phyloP scores from a whole-genome alignment of 2,888 invertebrate genomes.

The Hypomecis atomaria region DNA sequence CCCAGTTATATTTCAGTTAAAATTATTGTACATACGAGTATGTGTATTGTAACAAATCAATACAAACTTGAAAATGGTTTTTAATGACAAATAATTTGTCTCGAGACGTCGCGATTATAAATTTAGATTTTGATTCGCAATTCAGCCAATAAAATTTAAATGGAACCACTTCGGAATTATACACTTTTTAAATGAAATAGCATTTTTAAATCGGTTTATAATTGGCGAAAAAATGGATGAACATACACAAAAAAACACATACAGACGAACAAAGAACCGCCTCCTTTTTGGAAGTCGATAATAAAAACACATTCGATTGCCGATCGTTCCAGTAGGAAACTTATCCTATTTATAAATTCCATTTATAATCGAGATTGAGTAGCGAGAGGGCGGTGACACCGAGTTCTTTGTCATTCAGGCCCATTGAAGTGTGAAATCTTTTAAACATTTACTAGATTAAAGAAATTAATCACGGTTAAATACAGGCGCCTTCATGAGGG shows the following conservation, averaged over 20 bases:
- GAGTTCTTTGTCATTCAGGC: constrained; percentile 48
- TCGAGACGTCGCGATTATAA: not conserved
- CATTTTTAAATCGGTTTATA: too few relatives aligned
- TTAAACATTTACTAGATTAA: constrained; percentile 65
- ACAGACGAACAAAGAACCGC: too few relatives aligned
- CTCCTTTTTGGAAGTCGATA: too few relatives aligned
- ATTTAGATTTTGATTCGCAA: too few relatives aligned
- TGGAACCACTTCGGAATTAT: too few relatives aligned
- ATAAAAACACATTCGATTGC: not conserved
- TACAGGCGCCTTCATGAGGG: constrained; percentile 48
- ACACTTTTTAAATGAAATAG: too few relatives aligned
- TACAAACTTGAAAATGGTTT: not conserved
- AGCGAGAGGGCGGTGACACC: constrained; percentile 36
- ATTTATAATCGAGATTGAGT: constrained; percentile 8
- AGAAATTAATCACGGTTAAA: constrained; percentile 78
- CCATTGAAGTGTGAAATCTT: constrained; percentile 56
- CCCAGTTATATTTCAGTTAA: too few relatives aligned
- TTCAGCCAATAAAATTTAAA: too few relatives aligned
- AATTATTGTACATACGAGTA: too few relatives aligned
- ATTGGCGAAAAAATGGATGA: too few relatives aligned
- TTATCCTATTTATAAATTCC: constrained; percentile 17
- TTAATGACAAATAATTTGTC: not conserved
- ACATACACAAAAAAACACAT: too few relatives aligned
- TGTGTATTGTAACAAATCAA: not conserved
- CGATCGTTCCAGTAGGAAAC: not conserved